Evolutionary conservation across 2,888 invertebrate species (phyloP), one percentile per base, ranked within the genome.

Genomic region (Plagiodera versicolora): DNA sequence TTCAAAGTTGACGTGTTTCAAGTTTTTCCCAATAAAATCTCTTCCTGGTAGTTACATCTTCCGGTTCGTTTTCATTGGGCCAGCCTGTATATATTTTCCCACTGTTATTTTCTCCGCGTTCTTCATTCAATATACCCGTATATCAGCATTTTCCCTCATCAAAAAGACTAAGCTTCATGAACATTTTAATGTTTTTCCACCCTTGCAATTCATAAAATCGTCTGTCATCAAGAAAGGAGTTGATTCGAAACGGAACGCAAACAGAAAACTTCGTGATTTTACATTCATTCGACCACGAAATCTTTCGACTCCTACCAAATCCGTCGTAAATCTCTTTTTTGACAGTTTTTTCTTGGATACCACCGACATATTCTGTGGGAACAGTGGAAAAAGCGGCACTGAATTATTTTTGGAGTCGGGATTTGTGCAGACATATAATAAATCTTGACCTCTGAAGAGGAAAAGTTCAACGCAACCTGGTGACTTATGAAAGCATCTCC

Each of bases 391-490:
- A 56, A 49, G 49, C 56, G 49, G 44, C 56, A 56, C 47, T 56
- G 56, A 56, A 56, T 56, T 56, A 56, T 56, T 39, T 56, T 49
- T 56, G 28, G 17, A 56, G 49, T 48, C 20, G 56, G 16, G 32
- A 20, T 56, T 56, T 35, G 48, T 49, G 20, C 35, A 32, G 35
- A 28, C 35, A 16, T 39, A 56, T 56, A 19, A 56, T 56, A 56
- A 56, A 56, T 56, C 56, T 49, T n/a, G 17, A 16, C 8, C 50
- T 49, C 44, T 18, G 24, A 39, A 28, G 28, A 17, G 44, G 49
- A 56, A 56, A 56, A 49, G 56, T 49, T 56, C 56, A 50, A 56
- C 50, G 49, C 35, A 45, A 56, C 56, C 48, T 39, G 49, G 39
- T 18, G 48, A 56, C 49, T 56, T 44, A 56, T 49, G 39, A 49